Conservation (phyloP, 2,113 vertebrate genomes). For the Xenotilapia longispinis region DNA sequence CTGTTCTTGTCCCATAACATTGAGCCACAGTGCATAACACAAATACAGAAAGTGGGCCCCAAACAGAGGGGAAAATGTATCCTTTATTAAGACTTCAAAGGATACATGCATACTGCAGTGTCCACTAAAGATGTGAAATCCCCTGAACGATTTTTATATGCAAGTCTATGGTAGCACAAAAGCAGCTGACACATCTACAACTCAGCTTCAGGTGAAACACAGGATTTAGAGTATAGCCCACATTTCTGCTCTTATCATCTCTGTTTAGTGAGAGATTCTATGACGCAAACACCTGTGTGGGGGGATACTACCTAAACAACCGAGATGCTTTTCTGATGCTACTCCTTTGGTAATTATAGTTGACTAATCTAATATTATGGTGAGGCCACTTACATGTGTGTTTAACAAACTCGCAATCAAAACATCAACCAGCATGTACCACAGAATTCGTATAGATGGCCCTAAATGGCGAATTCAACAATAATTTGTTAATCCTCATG, state of each 20-base stretch:
- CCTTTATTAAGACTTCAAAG: not conserved
- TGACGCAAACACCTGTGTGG: not conserved
- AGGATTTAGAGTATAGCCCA: not conserved
- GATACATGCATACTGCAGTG: not conserved
- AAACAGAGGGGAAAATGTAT: not conserved
- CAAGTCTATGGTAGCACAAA: not conserved
- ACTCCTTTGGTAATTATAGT: not conserved
- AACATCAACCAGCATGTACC: not conserved
- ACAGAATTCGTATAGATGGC: not conserved
- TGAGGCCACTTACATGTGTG: not conserved
- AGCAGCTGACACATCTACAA: not conserved
- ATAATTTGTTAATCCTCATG: not conserved
- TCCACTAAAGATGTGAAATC: not conserved
- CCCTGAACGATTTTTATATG: not conserved
- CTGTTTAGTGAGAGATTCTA: not conserved
- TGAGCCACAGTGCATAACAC: not conserved
- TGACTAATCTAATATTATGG: not conserved
- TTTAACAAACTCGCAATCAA: not conserved
- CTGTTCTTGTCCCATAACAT: not conserved
- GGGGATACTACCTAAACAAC: not conserved
- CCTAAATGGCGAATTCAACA: not conserved
- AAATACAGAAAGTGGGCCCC: not conserved
- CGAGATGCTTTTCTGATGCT: not conserved
- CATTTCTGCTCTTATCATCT: constrained; percentile 11
- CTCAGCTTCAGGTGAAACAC: not conserved